Evolutionary conservation across 2,113 vertebrate species (phyloP), one percentile per base, ranked within the genome.

Genomic region (Crotophaga sulcirostris): DNA sequence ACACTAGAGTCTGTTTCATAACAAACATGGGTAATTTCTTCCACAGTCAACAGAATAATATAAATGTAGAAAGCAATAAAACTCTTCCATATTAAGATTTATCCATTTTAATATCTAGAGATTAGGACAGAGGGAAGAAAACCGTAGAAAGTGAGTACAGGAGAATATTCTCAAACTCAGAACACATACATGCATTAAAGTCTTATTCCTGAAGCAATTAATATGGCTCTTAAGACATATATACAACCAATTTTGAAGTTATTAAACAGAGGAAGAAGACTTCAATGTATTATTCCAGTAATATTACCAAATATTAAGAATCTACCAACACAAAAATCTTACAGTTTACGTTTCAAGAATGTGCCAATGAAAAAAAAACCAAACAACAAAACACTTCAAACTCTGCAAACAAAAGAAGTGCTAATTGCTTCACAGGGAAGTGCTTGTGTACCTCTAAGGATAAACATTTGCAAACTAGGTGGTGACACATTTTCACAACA

Each of bases 381-480:
- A n/a, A n/a, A n/a, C n/a, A n/a, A n/a, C n/a, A 10, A 42, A 1
- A 0, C 11, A 54, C n/a, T 7, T 29, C 31, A 49, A 60, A 13
- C 31, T 28, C 54, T 62, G 7, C 28, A 14, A 40, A 45, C 18
- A 52, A 21, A 69, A n/a, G 14, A 74, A 12, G 17, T 56, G 29
- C 19, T n/a, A 68, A 40, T 19, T 66, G 55, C 21, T 58, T 64
- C 36, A 47, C 25, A 36, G 13, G 8, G 13, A 64, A 62, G 10
- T 24, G 21, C 23, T 75, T 38, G 29, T 10, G 17, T 70, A 63
- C 17, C 13, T 24, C 24, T 58, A 59, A 29, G 13, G 34, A 49
- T 62, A 31, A 29, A 7, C 17, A 21, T 10, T 38, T 68, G 8
- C 33, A 45, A 63, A 77, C 23, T 29, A 60, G 11, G 11, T 54